These are phyloP conservation scores for Chaetophractus vellerosus DNA, from an alignment of 2,797 vertebrate species.

Conservation along the genomic window DNA sequence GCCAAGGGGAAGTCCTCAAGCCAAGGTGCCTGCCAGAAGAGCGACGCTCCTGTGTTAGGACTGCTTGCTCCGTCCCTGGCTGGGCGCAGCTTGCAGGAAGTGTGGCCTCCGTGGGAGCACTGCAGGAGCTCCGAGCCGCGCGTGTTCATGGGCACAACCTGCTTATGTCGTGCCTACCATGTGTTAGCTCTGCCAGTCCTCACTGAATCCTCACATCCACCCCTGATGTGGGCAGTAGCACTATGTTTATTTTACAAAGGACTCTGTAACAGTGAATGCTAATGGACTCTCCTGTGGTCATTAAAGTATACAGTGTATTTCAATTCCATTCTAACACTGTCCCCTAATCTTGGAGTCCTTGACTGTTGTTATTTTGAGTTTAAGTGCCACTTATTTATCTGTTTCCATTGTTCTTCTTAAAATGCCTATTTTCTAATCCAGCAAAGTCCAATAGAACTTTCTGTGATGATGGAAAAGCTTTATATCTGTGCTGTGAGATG, in stretches of 20 bases:
- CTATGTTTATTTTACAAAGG: background rate
- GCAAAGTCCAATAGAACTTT: background rate
- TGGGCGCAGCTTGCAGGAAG: no score
- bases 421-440: background rate
- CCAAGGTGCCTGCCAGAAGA: background rate
- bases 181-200: background rate
- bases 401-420: background rate
- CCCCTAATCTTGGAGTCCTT: background rate
- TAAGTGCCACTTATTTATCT: background rate
- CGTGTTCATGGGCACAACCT: rapidly evolving
- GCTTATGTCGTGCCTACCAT: rapidly evolving
- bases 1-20: no score
- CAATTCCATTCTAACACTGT: background rate
- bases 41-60: rapidly evolving
- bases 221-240: background rate
- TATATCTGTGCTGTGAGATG: background rate
- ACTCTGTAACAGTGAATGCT: background rate
- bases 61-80: no score
- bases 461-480: background rate
- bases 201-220: background rate
- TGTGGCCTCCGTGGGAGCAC: background rate
- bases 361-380: background rate
- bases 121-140: background rate
- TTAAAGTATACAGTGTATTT: background rate
- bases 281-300: background rate